Base-by-base conservation (phyloP, 1,140 invertebrate genomes). In the Neuroterus valhalla region DNA sequence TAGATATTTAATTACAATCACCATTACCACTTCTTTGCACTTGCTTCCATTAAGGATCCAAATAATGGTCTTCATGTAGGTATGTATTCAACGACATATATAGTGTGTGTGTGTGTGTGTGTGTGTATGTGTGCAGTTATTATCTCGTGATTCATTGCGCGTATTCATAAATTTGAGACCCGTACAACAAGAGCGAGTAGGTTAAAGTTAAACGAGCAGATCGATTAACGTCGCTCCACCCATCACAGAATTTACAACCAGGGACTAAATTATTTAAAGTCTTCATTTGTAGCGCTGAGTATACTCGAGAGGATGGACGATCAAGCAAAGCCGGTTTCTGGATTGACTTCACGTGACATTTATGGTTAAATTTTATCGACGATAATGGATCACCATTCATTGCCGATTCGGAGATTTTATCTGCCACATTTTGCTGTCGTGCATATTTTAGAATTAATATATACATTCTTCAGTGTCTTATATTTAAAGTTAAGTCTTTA, bases 241-340 rank as follows among this genome's bases (percentile, higher is more conserved):
- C 44, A n/a, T 17, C 66, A 26, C 74, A 81, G 81, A 82, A 86
- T 87, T 86, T 85, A 84, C 83, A 82, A 79, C 82, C 81, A 79
- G 75, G 78, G 86, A 86, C 81, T 87, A 86, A 86, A 87, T 87
- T 86, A 86, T 87, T 85, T 85, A 84, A 88, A 87, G 87, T 87
- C 86, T 87, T 87, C 82, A 87, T 87, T 87, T 83, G 50, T 71
- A 55, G 70, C 70, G 17, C 38, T 50, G 12, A 31, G 14, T 14
- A n/a, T 2, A 23, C 44, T n/a, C 15, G 44, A 19, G 21, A 46
- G 21, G 46, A 45, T 15, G 26, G 46, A 50, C 45, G 31, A 23
- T n/a, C 17, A 17, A 17, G 26, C 17, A 44, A 70, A 68, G 67
- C 67, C 67, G 67, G 67, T 68, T 67, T 23, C 42, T 43, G n/a